Conservation (phyloP, 2,113 vertebrate genomes). For the Brachypteracias leptosomus region DNA sequence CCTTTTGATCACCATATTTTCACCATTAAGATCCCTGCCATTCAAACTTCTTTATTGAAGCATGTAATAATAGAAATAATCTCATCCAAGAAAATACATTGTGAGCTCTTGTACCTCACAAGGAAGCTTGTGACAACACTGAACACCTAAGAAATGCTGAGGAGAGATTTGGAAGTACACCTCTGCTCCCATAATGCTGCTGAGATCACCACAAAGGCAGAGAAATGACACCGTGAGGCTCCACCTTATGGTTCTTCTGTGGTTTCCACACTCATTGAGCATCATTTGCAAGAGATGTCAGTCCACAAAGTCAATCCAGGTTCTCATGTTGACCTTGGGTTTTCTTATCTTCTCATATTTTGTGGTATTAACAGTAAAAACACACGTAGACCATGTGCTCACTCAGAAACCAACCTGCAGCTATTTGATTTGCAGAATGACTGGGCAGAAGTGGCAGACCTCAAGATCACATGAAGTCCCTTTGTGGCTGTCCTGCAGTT, state of each 20-base stretch:
- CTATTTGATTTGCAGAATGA: not conserved
- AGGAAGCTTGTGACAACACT: not conserved
- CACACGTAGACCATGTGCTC: fast-evolving
- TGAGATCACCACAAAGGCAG: not conserved
- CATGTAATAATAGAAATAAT: not conserved
- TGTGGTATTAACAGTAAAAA: not conserved
- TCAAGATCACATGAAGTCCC: fast-evolving
- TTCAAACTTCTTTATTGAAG: not conserved
- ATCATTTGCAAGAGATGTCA: fast-evolving
- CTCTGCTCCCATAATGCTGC: not conserved
- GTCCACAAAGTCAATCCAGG: not conserved
- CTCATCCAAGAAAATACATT: not conserved
- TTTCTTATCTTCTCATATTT: not conserved
- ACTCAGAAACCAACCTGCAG: not conserved
- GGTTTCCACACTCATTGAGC: not conserved
- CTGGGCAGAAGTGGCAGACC: not conserved
- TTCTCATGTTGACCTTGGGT: not conserved
- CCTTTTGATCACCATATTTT: not conserved
- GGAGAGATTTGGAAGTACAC: not conserved
- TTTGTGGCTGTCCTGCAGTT: not conserved
- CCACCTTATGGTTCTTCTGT: not conserved
- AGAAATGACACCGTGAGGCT: not conserved
- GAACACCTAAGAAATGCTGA: not conserved
- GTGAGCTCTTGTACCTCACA: fast-evolving
- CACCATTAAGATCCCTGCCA: fast-evolving